Conservation (phyloP, 2,113 vertebrate genomes). For the Psammodynastes pulverulentus region DNA sequence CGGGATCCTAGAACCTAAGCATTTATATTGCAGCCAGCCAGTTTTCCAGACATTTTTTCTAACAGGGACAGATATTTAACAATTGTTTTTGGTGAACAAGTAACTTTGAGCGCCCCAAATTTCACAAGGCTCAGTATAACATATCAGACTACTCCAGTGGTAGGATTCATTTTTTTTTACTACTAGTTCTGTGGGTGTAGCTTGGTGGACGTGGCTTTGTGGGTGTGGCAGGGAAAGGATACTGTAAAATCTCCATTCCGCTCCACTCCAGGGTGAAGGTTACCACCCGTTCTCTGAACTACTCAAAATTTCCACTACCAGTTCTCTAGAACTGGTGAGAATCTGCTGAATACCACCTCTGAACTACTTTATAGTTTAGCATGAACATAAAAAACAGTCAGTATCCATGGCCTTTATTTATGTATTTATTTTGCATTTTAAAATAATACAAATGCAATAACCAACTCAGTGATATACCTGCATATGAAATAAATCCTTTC, state of each 20-base stretch:
- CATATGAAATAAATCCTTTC: not conserved
- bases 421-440: not conserved
- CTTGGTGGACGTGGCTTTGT: no score
- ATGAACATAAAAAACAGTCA: not conserved
- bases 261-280: no score
- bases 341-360: no score
- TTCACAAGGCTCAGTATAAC: not conserved
- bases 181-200: no score
- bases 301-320: no score
- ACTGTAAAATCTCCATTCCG: no score
- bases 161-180: no score
- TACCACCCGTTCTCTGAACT: no score
- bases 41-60: not conserved
- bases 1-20: not conserved
- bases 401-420: not conserved
- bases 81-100: not conserved
- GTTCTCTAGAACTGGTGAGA: no score
- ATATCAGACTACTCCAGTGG: not conserved
- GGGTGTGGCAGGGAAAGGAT: no score
- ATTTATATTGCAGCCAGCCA: not conserved
- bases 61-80: not conserved
- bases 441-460: not conserved
- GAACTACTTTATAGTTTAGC: not conserved
- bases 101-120: not conserved
- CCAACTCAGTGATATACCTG: not conserved